Base-by-base conservation (phyloP, 2,113 vertebrate species). In the Malaclemys terrapin region DNA sequence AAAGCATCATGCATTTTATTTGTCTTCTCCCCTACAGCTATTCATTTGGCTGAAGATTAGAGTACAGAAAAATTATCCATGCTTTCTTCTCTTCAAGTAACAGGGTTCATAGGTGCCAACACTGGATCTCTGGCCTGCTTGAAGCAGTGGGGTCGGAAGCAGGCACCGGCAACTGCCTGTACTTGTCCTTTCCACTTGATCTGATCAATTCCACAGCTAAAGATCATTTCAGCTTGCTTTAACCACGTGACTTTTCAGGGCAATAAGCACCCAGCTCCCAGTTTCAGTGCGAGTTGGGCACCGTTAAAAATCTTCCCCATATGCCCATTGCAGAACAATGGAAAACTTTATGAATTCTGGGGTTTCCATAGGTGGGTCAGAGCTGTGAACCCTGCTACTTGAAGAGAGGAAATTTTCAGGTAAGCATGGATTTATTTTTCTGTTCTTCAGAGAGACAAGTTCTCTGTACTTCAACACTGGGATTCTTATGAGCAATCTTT, bases 1-100 rank as follows among this genome's bases (percentile, higher is more conserved):
- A 59, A 4, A 88, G 72, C 82, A 72, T 52, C 2, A 0, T 75
- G 88, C 95, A 97, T 97, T 93, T 96, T 96, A 94, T 97, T 89
- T 56, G 91, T 47, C 90, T 96, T 90, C 88, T 94, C 90, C 90
- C 84, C 87, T 50, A 84, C 93, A 91, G 82, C 90, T 56, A 27
- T 89, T 87, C 19, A 1, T 84, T 93, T 24, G 82, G 31, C 20
- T 59, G 92, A 88, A 91, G 91, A 95, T 9, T 3, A 81, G 86
- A 75, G 57, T 59, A 80, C 72, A 13, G 20, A 29, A 29, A 50
- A 50, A 50, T 20, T 50, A 50, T 50, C 17, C 29, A 29, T 50
- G 47, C 78, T 47, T 31, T 50, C 24, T 47, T 31, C 27, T 50
- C 27, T 52, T 80, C 45, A 27, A 45, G 45, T 49, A 52, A 47